A percentile compares a stretch with the other conserved stretches of the same genome.
Conservation (phyloP, 2,797 vertebrate species). For the Falco novaeseelandiae region DNA sequence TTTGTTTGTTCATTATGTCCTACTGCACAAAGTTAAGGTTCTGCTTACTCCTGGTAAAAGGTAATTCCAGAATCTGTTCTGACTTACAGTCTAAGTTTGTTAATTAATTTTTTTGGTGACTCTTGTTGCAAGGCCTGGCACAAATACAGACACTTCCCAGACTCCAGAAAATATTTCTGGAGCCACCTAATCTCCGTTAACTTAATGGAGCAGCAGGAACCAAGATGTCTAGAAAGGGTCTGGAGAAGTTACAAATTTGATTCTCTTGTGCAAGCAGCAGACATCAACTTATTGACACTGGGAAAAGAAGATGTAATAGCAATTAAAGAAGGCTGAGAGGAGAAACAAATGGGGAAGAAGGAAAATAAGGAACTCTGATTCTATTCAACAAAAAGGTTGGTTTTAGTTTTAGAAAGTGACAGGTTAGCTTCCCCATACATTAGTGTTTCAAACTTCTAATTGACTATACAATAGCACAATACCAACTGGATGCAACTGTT, state of each 20-base stretch:
- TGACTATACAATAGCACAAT: not conserved
- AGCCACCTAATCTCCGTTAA: not conserved
- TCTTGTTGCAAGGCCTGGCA: not conserved
- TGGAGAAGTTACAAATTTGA: not conserved
- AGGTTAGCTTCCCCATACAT: not conserved
- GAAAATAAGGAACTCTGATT: not conserved
- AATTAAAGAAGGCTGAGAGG: not conserved
- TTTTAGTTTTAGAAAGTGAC: not conserved
- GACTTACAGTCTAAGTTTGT: not conserved
- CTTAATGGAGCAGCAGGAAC: not conserved
- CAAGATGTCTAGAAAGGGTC: not conserved
- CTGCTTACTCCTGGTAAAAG: not conserved
- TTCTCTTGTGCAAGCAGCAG: not conserved
- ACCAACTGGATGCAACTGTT: not conserved
- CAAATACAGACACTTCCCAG: not conserved
- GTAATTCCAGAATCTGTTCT: not conserved
- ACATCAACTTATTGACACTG: not conserved
- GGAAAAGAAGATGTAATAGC: not conserved
- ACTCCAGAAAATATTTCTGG: not conserved
- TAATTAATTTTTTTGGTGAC: not conserved
- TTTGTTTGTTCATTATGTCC: not conserved
- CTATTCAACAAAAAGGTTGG: slow-evolving; percentile 1
- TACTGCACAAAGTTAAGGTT: not conserved
- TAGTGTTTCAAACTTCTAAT: not conserved
- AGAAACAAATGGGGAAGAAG: not conserved